Evolutionary conservation across 2,113 vertebrate genomes (phyloP), one percentile per base, ranked within the genome.

Genomic region (Scomber colias): DNA sequence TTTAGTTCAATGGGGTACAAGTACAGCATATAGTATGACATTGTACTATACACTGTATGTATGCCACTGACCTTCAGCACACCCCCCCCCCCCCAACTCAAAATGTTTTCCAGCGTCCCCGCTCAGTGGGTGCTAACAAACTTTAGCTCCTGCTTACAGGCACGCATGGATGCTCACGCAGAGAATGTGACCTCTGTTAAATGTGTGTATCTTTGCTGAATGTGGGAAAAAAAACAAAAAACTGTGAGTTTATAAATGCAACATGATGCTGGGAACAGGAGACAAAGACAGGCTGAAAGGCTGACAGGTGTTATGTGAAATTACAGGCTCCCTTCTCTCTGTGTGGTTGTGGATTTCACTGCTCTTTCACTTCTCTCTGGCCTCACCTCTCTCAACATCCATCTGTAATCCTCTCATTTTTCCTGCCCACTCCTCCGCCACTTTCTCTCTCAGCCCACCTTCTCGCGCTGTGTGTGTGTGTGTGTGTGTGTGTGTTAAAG

Each of bases 241-340:
- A 63, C 13, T 48, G 56, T 12, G 55, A 67, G 76, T 80, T 70
- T 76, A 27, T 67, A 53, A 80, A 70, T 68, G 60, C 82, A 70
- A 70, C 81, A 64, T 48, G 72, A 77, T 45, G 64, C 68, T 63
- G 80, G 55, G 57, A 79, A 77, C 64, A 60, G 77, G 62, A 79
- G 77, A 87, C 71, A 76, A 87, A 87, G 83, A 83, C 76, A 24
- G 81, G 73, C 70, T 84, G 77, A 88, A 77, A 87, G 78, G 75
- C 80, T 89, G 88, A 88, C 85, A 86, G 89, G 85, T 89, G 77
- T 90, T 67, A 68, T 89, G 91, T 93, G 90, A 92, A 95, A 93
- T 81, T 67, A 80, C 78, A 63, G 89, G 91, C 94, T 93, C 90
- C 90, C 78, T 84, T 87, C 88, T 82, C 81, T 70, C 65, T 50